phyloP scores from a whole-genome alignment of 1,140 invertebrate species.

The Drosophila nigromelanica region DNA sequence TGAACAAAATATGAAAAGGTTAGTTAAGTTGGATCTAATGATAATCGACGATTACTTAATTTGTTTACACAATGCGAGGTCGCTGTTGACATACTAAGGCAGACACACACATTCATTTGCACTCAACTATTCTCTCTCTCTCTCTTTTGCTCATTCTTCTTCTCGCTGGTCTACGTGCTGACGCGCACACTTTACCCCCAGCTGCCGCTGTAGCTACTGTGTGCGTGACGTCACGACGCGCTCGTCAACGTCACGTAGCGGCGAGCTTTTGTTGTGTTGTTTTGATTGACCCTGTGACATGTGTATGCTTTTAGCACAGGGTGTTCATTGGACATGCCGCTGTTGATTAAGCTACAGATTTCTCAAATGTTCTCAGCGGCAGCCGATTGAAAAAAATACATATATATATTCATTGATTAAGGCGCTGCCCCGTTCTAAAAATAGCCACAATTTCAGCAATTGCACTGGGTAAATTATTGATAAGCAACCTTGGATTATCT shows the following conservation, averaged over 20 bases:
- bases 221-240: conserved; percentile 45
- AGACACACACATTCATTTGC: neutral
- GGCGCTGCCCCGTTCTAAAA: conserved; percentile 25
- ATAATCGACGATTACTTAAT: conserved; percentile 10
- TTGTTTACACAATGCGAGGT: conserved; percentile 27
- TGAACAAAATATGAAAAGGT: conserved; percentile 22
- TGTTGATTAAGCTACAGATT: conserved; percentile 38
- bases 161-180: conserved; percentile 59
- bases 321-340: conserved; percentile 19
- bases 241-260: conserved; percentile 50
- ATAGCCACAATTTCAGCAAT: conserved; percentile 27
- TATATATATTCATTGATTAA: conserved; percentile 54
- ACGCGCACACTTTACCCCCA: conserved; percentile 40
- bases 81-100: conserved; percentile 14
- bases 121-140: neutral
- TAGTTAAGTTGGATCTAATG: conserved; percentile 23
- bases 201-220: conserved; percentile 37
- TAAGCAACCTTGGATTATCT: conserved; percentile 61
- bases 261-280: conserved; percentile 19
- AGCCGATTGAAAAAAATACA: conserved; percentile 43
- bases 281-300: conserved; percentile 62
- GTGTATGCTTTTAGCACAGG: conserved; percentile 22
- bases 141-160: conserved; percentile 3
- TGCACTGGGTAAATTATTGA: conserved; percentile 28
- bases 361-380: neutral